phyloP scores from a whole-genome alignment of 2,113 vertebrate species.

The Eidolon helvum region DNA sequence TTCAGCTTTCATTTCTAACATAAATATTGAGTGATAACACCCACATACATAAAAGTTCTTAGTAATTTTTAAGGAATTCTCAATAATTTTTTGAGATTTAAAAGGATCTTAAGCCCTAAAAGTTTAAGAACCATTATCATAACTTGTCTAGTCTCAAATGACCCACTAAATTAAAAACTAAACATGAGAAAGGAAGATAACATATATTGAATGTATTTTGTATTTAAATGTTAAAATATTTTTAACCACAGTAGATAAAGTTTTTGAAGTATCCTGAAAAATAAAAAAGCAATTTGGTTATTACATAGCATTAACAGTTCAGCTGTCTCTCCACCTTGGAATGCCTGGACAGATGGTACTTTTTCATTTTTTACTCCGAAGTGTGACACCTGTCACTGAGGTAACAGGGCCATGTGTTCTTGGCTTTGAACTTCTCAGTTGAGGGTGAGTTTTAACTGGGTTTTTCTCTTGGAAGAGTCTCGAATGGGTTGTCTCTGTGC shows the following conservation, averaged over 20 bases:
- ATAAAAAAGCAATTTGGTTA: background rate
- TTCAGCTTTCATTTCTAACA: background rate
- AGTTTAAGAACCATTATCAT: background rate
- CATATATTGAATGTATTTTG: background rate
- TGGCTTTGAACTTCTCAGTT: background rate
- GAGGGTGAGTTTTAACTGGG: background rate
- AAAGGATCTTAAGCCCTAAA: background rate
- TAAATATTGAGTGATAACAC: background rate
- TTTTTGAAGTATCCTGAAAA: background rate
- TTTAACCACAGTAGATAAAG: background rate
- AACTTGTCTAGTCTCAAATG: background rate
- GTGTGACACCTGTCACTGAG: background rate
- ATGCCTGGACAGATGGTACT: background rate
- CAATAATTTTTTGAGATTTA: background rate
- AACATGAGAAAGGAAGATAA: background rate
- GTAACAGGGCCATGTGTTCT: background rate
- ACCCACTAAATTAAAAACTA: background rate
- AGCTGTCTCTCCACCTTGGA: background rate
- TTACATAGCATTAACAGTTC: background rate
- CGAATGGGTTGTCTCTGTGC: accelerated
- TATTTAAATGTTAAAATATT: conserved; percentile 31
- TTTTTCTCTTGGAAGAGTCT: background rate
- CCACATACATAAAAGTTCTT: background rate
- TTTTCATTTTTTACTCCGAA: background rate
- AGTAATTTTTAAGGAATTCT: background rate